Conservation (phyloP, 2,888 invertebrate species). For the Psococerastis gibbosa region DNA sequence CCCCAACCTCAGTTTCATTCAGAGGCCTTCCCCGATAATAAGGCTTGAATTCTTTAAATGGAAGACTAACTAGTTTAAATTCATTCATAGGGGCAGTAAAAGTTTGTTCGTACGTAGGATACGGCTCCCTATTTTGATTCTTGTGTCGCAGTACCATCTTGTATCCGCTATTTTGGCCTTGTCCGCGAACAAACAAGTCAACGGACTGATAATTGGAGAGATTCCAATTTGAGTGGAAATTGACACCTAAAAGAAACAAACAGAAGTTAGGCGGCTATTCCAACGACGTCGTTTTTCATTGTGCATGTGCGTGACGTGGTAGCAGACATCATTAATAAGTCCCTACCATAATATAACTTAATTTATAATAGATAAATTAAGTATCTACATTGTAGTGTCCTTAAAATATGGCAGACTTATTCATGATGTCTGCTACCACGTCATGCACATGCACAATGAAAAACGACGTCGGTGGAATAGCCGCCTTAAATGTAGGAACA, state of each 20-base stretch:
- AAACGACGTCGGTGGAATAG: too few species aligned
- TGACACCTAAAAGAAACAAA: not conserved
- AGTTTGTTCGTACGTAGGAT: conserved; percentile 39
- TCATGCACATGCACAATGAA: too few species aligned
- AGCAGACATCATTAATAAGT: too few species aligned
- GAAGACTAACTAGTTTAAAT: conserved; percentile 32
- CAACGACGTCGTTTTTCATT: too few species aligned
- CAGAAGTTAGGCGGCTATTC: too few species aligned
- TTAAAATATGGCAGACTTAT: too few species aligned
- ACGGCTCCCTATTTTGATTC: conserved; percentile 33
- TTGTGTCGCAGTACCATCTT: conserved; percentile 41
- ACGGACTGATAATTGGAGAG: not conserved
- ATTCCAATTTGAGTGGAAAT: not conserved
- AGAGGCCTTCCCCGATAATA: conserved; percentile 38
- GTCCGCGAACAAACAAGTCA: conserved; percentile 25
- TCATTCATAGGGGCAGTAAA: conserved; percentile 34
- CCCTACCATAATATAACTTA: too few species aligned
- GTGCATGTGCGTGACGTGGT: too few species aligned
- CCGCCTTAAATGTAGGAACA: too few species aligned
- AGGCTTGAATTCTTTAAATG: conserved; percentile 37
- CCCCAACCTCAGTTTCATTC: conserved; percentile 30
- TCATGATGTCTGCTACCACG: too few species aligned
- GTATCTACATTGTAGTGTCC: too few species aligned
- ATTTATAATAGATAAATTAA: too few species aligned
- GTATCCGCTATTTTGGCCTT: conserved; percentile 36